A percentile compares a stretch with the other conserved stretches of the same genome.
phyloP scores from a whole-genome alignment of 2,113 vertebrate species.

The Gymnocephalus cernua region DNA sequence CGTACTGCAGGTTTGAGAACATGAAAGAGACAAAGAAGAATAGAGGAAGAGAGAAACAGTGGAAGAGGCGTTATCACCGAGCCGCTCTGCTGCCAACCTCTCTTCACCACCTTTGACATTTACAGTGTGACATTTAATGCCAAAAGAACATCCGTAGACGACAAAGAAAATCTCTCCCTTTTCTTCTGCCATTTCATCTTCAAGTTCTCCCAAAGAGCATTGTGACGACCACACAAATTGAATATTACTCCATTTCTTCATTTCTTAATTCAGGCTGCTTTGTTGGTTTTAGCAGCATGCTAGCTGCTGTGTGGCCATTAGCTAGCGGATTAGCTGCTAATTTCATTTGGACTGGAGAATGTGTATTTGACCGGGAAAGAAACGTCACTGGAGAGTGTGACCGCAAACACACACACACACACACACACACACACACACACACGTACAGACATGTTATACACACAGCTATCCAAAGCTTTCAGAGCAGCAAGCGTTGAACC shows the following conservation, averaged over 20 bases:
- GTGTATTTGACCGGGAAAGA: conserved; percentile 43
- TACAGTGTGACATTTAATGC: conserved; percentile 74
- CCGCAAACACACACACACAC: background rate
- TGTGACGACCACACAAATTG: conserved; percentile 57
- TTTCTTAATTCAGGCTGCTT: conserved; percentile 35
- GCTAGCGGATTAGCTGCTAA: conserved; percentile 68
- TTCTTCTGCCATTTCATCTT: conserved; percentile 53
- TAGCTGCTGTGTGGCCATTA: conserved; percentile 62
- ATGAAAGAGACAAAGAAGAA: conserved; percentile 36
- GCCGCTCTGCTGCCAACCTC: conserved; percentile 27
- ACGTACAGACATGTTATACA: background rate
- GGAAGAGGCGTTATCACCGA: conserved; percentile 35
- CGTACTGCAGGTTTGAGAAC: conserved; percentile 27
- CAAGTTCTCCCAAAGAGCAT: conserved; percentile 58
- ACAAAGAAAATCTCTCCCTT: conserved; percentile 51
- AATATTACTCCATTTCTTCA: conserved; percentile 64
- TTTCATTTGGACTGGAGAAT: conserved; percentile 68
- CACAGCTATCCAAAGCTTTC: conserved; percentile 37
- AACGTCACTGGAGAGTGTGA: conserved; percentile 13
- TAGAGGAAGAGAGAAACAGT: conserved; percentile 8
- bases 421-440: too few relatives aligned
- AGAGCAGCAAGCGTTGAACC: conserved; percentile 43
- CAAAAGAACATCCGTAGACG: conserved; percentile 57
- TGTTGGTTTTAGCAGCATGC: conserved; percentile 38
- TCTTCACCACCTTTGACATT: conserved; percentile 76